Conservation (phyloP, 2,113 vertebrate species). For the Prietella phreatophila region DNA sequence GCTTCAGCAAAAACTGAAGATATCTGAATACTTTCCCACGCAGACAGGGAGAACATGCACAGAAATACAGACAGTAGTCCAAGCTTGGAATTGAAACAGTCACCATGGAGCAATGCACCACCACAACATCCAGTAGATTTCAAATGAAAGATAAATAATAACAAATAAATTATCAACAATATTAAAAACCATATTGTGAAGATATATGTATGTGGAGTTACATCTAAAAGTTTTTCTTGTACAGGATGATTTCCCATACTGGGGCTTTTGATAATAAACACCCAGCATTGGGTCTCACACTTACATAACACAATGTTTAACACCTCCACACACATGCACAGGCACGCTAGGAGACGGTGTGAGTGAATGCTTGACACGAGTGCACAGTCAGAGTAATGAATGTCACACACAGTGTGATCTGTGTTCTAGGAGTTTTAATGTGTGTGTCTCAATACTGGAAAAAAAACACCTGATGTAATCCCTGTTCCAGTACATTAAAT, state of each 20-base stretch:
- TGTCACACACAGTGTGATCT: neutral
- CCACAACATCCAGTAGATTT: neutral
- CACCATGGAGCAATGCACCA: neutral
- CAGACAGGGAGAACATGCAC: no score
- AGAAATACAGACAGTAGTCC: neutral
- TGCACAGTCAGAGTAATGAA: neutral
- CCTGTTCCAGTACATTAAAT: slow-evolving; percentile 12
- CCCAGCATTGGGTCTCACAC: neutral
- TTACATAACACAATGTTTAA: slow-evolving; percentile 3
- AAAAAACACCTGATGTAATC: slow-evolving; percentile 2
- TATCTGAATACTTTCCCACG: no score
- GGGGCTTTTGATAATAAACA: neutral
- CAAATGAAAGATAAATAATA: neutral
- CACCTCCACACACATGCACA: neutral
- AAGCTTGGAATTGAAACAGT: neutral
- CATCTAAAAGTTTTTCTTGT: neutral
- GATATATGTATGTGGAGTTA: neutral
- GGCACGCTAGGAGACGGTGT: neutral
- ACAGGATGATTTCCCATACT: neutral
- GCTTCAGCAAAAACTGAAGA: neutral
- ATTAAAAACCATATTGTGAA: neutral
- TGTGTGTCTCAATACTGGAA: neutral
- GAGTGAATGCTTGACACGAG: neutral
- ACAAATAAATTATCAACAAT: neutral
- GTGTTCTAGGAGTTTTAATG: slow-evolving; percentile 5